Evolutionary conservation across 2,888 invertebrate species (phyloP).

Genomic region (Zonitis immaculata): DNA sequence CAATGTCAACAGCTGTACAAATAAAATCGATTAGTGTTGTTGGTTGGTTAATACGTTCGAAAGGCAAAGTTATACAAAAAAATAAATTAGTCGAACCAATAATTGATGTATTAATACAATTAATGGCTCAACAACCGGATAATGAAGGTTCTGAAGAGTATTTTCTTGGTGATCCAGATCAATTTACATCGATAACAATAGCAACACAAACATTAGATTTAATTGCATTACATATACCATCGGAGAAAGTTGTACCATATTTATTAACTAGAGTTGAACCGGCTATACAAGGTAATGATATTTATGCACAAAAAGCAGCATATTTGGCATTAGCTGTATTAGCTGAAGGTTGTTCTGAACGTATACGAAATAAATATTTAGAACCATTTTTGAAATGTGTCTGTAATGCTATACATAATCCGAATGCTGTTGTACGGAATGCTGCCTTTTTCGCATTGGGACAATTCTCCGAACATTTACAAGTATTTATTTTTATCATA

Average conservation of each 20-base stretch:
- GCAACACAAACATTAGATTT: conserved; percentile 71
- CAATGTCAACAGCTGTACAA: conserved; percentile 58
- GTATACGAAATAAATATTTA: conserved; percentile 66
- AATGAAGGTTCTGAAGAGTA: conserved; percentile 62
- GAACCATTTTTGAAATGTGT: conserved; percentile 65
- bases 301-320: conserved; percentile 64
- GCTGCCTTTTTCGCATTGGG: conserved; percentile 75
- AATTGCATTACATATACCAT: conserved; percentile 68
- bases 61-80: conserved; percentile 69
- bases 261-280: conserved; percentile 62
- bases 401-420: conserved; percentile 64
- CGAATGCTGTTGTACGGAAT: conserved; percentile 61
- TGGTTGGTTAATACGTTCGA: conserved; percentile 62
- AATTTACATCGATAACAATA: conserved; percentile 60
- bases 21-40: conserved; percentile 63
- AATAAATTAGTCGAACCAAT: conserved; percentile 67
- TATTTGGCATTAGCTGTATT: conserved; percentile 69
- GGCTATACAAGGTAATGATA: conserved; percentile 57
- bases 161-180: conserved; percentile 59
- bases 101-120: conserved; percentile 60
- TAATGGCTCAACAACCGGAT: conserved; percentile 62
- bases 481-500: conserved; percentile 45
- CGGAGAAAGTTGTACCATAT: conserved; percentile 69
- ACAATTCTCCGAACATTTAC: conserved; percentile 75
- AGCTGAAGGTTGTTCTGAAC: conserved; percentile 74